A percentile compares a stretch with the other conserved stretches of the same genome.
These are phyloP conservation scores for Clarias fuscus DNA, from an alignment of 2,797 vertebrate genomes.

Conservation along the genomic window DNA sequence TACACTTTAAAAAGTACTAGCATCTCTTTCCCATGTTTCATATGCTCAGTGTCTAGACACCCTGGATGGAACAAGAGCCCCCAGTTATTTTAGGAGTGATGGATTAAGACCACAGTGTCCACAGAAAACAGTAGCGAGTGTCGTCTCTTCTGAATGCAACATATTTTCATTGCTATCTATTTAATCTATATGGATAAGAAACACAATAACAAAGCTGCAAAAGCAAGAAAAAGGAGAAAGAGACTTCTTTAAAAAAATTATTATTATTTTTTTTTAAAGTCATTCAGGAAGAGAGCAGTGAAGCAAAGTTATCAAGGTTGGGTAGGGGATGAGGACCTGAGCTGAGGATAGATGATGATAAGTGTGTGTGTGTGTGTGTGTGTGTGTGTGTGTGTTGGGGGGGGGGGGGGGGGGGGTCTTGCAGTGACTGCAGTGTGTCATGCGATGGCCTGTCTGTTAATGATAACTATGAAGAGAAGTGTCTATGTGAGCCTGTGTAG, in stretches of 20 bases:
- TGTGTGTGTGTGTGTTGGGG: too few relatives aligned
- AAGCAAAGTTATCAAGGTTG: constrained; percentile 22
- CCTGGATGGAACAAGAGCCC: constrained; percentile 33
- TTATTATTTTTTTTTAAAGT: neutral
- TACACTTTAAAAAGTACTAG: constrained; percentile 1
- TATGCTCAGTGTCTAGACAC: constrained; percentile 41
- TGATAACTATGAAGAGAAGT: constrained; percentile 60
- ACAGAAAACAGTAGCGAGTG: constrained; percentile 27
- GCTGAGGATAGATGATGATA: constrained; percentile 53
- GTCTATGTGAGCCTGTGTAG: constrained; percentile 53
- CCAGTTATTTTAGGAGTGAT: constrained; percentile 54
- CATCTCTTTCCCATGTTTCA: constrained; percentile 26
- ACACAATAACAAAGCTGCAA: neutral
- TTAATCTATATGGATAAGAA: constrained; percentile 7
- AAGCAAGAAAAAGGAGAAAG: neutral
- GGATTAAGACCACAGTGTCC: constrained; percentile 51
- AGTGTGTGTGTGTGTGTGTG: neutral
- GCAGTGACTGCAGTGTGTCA: constrained; percentile 70
- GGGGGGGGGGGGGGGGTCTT: constrained; percentile 48
- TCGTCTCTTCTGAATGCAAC: neutral
- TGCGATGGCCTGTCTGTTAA: constrained; percentile 66
- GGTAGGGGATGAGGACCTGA: constrained; percentile 50
- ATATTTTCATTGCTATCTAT: constrained; percentile 8
- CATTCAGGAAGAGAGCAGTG: constrained; percentile 1
- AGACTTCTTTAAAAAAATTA: too few relatives aligned